Percentiles rank a stretch among this genome's conserved stretches.
phyloP scores from a whole-genome alignment of 2,888 invertebrate species.

The Agrilus cyanescens region DNA sequence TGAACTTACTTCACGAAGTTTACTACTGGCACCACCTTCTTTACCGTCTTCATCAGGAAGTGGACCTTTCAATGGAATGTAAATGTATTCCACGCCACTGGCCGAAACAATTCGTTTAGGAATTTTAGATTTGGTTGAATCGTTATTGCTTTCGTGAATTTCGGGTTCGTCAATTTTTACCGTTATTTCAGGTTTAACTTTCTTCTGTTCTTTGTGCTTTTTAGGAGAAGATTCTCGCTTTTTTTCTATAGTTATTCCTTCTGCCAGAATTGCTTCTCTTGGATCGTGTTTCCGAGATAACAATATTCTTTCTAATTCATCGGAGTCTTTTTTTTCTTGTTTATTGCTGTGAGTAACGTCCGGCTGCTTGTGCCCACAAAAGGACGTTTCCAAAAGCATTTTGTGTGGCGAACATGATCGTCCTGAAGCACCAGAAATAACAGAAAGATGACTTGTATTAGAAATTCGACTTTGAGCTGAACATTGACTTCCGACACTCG shows the following conservation, averaged over 20 bases:
- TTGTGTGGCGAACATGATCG: conserved; percentile 69
- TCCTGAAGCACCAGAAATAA: conserved; percentile 42
- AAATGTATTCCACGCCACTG: conserved; percentile 36
- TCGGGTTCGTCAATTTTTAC: conserved; percentile 29
- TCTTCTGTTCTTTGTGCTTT: conserved; percentile 20
- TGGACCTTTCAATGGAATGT: conserved; percentile 38
- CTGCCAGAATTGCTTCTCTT: conserved; percentile 50
- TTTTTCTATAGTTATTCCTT: conserved; percentile 42
- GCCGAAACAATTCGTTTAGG: conserved; percentile 29
- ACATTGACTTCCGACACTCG: conserved; percentile 72
- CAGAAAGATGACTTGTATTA: conserved; percentile 45
- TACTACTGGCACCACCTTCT: conserved; percentile 7
- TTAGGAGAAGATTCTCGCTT: conserved; percentile 14
- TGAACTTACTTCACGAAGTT: conserved; percentile 15
- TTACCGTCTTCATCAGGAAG: conserved; percentile 21
- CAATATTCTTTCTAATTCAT: conserved; percentile 43
- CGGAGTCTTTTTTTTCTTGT: conserved; percentile 29
- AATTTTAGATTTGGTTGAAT: conserved; percentile 19
- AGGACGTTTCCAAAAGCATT: conserved; percentile 81
- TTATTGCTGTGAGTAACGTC: conserved; percentile 26
- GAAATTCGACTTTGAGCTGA: conserved; percentile 34
- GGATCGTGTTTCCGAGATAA: conserved; percentile 52
- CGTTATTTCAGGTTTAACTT: conserved; percentile 20
- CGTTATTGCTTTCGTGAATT: conserved; percentile 12
- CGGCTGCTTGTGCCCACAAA: conserved; percentile 71